Evolutionary conservation across 2,797 vertebrate species (phyloP), one percentile per base, ranked within the genome.

Genomic region (Rhincodon typus): DNA sequence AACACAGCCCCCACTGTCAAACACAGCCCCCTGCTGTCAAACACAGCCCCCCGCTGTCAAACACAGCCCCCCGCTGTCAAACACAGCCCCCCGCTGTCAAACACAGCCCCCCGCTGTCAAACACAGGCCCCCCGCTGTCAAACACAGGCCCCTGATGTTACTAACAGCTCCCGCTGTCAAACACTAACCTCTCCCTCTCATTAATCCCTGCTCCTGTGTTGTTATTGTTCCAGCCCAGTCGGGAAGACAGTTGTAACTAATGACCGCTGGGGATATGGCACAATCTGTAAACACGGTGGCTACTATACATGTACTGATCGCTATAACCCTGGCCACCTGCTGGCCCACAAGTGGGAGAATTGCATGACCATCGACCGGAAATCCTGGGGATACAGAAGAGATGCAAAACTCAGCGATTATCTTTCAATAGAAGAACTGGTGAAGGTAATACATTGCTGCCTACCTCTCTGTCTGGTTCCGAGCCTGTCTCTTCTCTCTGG

Each of bases 301-400:
- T 99, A 98, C 97, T 99, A 98, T 96, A 99, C 99, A 4, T 99
- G 99, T 4, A 5, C 96, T 0, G 99, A 99, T 91, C 98, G 99
- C 10, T 99, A 98, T 90, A 98, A 98, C 96, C 99, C 99, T 0
- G 98, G 98, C 87, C 98, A 98, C 96, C 98, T 99, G 96, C 96
- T 99, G 96, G 97, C 97, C 12, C 99, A 97, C 97, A 99, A 99
- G 96, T 99, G 99, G 99, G 99, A 99, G 96, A 99, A 98, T 98
- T 99, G 99, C 97, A 98, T 99, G 98, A 98, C 98, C 95, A 98
- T 99, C n/a, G 99, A 99, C 98, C 97, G 96, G 84, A 88, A 95
- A 87, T 99, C 99, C 0, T 99, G 99, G 99, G 98, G 99, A 3
- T 99, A 98, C 97, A 97, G 99, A 96, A 98, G 99, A 96, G 97